Evolutionary conservation across 1,140 invertebrate species (phyloP).

Genomic region (Leptinotarsa texana): DNA sequence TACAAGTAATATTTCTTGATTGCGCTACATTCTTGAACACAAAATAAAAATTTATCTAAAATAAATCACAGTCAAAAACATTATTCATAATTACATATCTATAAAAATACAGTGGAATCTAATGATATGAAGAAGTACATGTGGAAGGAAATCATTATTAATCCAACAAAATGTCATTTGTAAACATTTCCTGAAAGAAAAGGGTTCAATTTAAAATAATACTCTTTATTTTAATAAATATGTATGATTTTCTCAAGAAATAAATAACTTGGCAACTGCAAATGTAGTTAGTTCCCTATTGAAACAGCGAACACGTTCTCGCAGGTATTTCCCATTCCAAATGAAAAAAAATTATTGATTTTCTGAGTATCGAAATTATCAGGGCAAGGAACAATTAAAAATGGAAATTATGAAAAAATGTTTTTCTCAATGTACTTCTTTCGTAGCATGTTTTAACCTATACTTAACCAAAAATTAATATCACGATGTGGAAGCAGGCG

Average conservation of each 20-base stretch:
- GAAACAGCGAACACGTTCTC: neutral
- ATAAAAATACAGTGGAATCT: constrained; percentile 30
- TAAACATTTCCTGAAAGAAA: neutral
- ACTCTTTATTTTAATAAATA: too few species aligned
- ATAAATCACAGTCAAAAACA: constrained; percentile 30
- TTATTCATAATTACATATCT: constrained; percentile 24
- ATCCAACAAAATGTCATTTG: neutral
- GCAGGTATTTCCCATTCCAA: neutral
- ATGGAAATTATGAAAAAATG: neutral
- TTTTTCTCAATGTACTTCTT: constrained; percentile 17
- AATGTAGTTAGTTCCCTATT: neutral
- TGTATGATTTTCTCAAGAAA: too few species aligned
- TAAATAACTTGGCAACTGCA: neutral
- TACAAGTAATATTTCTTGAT: constrained; percentile 26
- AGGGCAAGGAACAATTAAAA: neutral
- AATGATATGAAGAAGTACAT: constrained; percentile 19
- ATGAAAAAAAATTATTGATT: neutral
- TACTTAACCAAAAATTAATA: constrained; percentile 24
- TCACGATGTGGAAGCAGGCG: constrained; percentile 32
- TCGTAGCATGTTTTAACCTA: neutral
- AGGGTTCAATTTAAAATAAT: neutral
- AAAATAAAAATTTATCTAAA: constrained; percentile 17
- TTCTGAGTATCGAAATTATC: neutral
- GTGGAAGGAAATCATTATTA: too few species aligned
- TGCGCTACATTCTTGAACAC: neutral